Evolutionary conservation across 2,888 invertebrate species (phyloP).

Genomic region (Chrysolina oricalcia): DNA sequence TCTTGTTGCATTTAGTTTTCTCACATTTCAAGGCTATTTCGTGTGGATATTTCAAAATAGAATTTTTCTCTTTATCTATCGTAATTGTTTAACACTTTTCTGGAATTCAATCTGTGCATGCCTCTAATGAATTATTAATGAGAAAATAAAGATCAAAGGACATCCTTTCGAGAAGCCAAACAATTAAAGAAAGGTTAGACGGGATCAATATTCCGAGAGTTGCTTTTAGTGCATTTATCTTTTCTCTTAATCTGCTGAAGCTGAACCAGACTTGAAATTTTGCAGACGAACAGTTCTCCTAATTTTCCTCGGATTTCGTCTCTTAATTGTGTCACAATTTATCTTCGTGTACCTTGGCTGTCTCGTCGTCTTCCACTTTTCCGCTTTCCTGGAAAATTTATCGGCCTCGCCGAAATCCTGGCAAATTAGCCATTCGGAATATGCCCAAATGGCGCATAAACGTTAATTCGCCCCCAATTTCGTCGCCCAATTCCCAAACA

Average conservation of each 20-base stretch:
- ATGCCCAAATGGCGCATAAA: not conserved
- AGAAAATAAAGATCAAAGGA: too few species aligned
- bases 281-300: not conserved
- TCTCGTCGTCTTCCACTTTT: not conserved
- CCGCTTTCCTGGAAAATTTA: not conserved
- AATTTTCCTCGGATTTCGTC: not conserved
- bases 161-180: too few species aligned
- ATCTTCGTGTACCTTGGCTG: constrained; percentile 2
- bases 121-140: too few species aligned
- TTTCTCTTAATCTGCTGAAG: not conserved
- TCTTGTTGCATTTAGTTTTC: too few species aligned
- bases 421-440: not conserved
- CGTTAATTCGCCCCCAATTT: not conserved
- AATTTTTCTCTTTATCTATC: too few species aligned
- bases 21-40: too few species aligned
- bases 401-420: not conserved
- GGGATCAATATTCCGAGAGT: too few species aligned
- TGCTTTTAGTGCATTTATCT: not conserved
- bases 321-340: constrained; percentile 3
- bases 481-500: too few species aligned
- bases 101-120: too few species aligned
- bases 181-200: too few species aligned
- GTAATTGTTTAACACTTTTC: too few species aligned
- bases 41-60: too few species aligned
- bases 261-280: not conserved